Evolutionary conservation across 2,888 invertebrate genomes (phyloP).

Genomic region (Melieria crassipennis): DNA sequence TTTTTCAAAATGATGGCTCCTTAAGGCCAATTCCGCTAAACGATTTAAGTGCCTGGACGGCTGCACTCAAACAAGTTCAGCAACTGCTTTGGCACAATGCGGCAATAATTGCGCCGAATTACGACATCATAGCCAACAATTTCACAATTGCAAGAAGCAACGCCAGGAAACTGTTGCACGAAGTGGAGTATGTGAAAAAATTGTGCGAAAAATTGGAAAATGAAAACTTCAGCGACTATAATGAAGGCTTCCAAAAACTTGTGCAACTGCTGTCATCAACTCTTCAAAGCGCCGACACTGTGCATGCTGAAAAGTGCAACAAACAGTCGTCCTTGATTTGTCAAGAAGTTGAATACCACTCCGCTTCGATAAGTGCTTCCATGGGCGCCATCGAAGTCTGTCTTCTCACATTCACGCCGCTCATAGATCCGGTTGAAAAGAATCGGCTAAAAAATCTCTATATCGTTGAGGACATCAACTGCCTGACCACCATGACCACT

Average conservation of each 20-base stretch:
- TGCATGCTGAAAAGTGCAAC: constrained; percentile 4
- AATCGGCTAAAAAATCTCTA: constrained; percentile 77
- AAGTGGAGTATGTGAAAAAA: constrained; percentile 53
- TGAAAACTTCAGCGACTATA: constrained; percentile 48
- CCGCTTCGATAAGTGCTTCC: constrained; percentile 52
- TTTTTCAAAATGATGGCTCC: constrained; percentile 54
- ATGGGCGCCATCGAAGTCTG: constrained; percentile 69
- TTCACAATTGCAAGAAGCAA: constrained; percentile 41
- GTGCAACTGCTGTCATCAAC: constrained; percentile 37
- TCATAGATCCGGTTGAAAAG: constrained; percentile 87
- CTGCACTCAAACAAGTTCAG: constrained; percentile 56
- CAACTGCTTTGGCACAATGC: constrained; percentile 70
- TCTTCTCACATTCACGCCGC: constrained; percentile 72
- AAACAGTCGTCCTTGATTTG: constrained; percentile 8
- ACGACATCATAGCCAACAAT: constrained; percentile 44
- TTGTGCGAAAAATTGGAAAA: constrained; percentile 44
- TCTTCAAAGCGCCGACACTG: constrained; percentile 3
- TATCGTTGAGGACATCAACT: constrained; percentile 74
- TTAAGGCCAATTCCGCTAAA: constrained; percentile 57
- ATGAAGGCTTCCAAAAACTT: constrained; percentile 49
- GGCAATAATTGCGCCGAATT: constrained; percentile 43
- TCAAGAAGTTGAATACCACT: constrained; percentile 42
- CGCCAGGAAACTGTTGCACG: constrained; percentile 52
- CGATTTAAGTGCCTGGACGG: constrained; percentile 57
- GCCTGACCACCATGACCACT: constrained; percentile 69